A percentile compares a stretch with the other conserved stretches of the same genome.
Evolutionary conservation across 2,888 invertebrate species (phyloP).

Genomic region (Drepana falcataria): DNA sequence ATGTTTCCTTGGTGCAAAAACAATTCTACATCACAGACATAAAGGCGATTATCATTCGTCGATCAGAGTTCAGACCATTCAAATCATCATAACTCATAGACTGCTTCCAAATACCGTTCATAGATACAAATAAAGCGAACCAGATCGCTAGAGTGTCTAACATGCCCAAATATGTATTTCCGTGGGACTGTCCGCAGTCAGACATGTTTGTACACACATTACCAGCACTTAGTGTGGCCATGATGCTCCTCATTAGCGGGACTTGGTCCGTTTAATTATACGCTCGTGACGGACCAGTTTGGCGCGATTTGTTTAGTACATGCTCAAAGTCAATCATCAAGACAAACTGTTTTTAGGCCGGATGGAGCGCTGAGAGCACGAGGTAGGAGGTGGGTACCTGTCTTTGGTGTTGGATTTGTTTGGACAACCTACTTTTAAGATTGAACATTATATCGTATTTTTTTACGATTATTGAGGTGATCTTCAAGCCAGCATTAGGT

Average conservation of each 20-base stretch:
- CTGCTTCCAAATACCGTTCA: not conserved
- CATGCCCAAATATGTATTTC: slow-evolving; percentile 49
- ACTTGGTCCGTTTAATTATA: slow-evolving; percentile 51
- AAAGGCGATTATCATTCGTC: too few species aligned
- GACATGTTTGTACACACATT: slow-evolving; percentile 46
- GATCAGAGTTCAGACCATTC: too few species aligned
- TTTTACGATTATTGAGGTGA: too few species aligned
- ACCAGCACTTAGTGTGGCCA: slow-evolving; percentile 43
- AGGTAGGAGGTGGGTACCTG: not conserved
- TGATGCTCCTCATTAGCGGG: slow-evolving; percentile 49
- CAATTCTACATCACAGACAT: too few species aligned
- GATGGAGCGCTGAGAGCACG: not conserved
- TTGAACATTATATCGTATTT: too few species aligned
- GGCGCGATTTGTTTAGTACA: slow-evolving; percentile 30
- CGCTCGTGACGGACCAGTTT: slow-evolving; percentile 57
- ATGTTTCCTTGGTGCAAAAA: too few species aligned
- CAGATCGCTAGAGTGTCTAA: slow-evolving; percentile 33
- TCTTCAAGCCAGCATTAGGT: too few species aligned
- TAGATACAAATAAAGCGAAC: slow-evolving; percentile 7
- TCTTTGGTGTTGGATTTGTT: not conserved
- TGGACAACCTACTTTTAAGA: not conserved
- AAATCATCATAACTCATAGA: slow-evolving; percentile 1
- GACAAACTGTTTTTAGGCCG: slow-evolving; percentile 19
- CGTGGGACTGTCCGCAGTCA: slow-evolving; percentile 43
- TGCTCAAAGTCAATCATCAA: slow-evolving; percentile 40